Percentiles rank a stretch among this genome's conserved stretches.
Evolutionary conservation across 2,113 vertebrate genomes (phyloP).

Genomic region (Microtus richardsoni): DNA sequence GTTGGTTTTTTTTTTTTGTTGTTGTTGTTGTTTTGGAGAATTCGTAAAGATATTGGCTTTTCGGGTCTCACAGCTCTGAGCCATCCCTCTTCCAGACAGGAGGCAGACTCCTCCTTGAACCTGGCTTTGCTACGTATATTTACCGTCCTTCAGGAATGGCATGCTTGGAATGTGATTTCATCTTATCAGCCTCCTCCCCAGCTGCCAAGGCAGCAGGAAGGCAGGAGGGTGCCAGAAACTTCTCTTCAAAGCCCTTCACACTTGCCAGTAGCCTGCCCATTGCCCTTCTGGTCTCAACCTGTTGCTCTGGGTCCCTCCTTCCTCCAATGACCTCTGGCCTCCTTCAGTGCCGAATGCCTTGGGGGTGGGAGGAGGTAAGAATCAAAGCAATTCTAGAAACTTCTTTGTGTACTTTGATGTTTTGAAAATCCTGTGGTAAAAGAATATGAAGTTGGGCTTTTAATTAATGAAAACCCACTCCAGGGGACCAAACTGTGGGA

Average conservation of each 20-base stretch:
- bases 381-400: constrained; percentile 44
- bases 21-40: rapidly evolving
- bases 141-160: background rate
- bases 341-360: background rate
- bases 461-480: background rate
- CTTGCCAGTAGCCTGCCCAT: too few species aligned
- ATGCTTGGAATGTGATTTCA: constrained; percentile 52
- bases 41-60: background rate
- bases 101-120: background rate
- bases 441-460: background rate
- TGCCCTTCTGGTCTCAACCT: rapidly evolving
- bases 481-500: background rate
- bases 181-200: background rate
- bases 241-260: background rate
- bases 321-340: background rate
- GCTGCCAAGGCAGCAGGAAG: background rate
- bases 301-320: too few species aligned
- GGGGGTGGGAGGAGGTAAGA: background rate
- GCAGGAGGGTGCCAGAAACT: background rate
- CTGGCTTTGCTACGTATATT: background rate
- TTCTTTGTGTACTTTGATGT: constrained; percentile 49
- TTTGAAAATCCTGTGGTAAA: constrained; percentile 1
- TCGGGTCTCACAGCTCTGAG: rapidly evolving
- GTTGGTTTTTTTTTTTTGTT: too few species aligned
- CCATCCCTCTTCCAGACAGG: background rate